Conservation (phyloP, 2,797 vertebrate species). For the Austrolebias charrua region DNA sequence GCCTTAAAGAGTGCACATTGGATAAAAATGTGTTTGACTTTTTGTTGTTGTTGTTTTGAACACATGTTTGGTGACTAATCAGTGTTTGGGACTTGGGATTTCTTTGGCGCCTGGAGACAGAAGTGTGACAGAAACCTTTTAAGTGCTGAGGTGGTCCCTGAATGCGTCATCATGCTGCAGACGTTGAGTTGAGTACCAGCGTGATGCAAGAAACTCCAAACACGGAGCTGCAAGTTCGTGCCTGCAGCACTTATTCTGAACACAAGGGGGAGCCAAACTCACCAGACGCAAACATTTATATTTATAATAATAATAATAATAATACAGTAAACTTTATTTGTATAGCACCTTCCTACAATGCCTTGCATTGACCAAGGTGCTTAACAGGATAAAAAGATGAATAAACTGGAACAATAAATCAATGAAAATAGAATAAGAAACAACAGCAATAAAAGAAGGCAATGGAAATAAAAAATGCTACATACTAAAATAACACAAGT, state of each 20-base stretch:
- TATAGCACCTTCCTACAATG: too few relatives aligned
- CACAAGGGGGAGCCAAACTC: slow-evolving; percentile 56
- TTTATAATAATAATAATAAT: too few relatives aligned
- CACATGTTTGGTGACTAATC: neutral
- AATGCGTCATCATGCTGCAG: slow-evolving; percentile 16
- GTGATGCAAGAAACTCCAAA: neutral
- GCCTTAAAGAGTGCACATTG: neutral
- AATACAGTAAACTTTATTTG: too few relatives aligned
- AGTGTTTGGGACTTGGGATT: slow-evolving; percentile 41
- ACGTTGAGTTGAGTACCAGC: neutral
- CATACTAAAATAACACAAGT: too few relatives aligned
- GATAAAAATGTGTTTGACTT: neutral
- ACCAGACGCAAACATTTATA: too few relatives aligned
- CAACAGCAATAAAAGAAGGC: too few relatives aligned
- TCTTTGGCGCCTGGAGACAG: slow-evolving; percentile 16
- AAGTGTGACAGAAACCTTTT: neutral
- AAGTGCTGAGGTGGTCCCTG: slow-evolving; percentile 6
- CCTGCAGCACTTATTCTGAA: slow-evolving; percentile 24
- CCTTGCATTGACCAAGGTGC: too few relatives aligned
- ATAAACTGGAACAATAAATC: too few relatives aligned
- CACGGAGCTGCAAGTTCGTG: too few relatives aligned
- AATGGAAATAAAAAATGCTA: too few relatives aligned
- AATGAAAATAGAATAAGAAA: too few relatives aligned
- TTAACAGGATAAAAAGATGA: too few relatives aligned
- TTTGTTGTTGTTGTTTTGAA: neutral